Evolutionary conservation across 2,797 vertebrate genomes (phyloP).

Genomic region (Etheostoma perlongum): DNA sequence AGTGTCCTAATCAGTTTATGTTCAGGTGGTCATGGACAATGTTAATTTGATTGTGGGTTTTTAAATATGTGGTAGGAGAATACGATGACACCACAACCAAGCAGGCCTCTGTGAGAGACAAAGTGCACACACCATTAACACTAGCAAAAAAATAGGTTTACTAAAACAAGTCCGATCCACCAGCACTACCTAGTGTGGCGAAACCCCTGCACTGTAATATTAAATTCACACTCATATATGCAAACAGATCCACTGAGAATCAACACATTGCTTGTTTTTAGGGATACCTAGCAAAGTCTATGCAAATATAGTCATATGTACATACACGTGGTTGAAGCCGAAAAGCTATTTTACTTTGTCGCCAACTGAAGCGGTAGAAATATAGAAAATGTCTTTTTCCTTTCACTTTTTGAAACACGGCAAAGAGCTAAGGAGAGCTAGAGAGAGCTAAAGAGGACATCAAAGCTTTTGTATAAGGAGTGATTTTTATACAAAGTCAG

Average conservation of each 20-base stretch:
- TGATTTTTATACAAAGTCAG: constrained; percentile 81
- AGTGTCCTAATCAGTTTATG: constrained; percentile 65
- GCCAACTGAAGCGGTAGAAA: constrained; percentile 83
- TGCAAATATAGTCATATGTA: constrained; percentile 88
- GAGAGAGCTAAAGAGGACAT: constrained; percentile 81
- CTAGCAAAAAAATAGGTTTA: constrained; percentile 82
- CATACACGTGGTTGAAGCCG: constrained; percentile 79
- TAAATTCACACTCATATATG: constrained; percentile 86
- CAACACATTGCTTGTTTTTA: constrained; percentile 87
- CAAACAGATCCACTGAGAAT: constrained; percentile 88
- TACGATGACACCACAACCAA: constrained; percentile 80
- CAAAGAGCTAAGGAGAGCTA: constrained; percentile 79
- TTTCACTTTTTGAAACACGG: constrained; percentile 78
- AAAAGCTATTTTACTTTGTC: constrained; percentile 81
- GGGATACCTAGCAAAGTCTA: constrained; percentile 89
- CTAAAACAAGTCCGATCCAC: constrained; percentile 74
- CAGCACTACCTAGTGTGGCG: constrained; percentile 60
- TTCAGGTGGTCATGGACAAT: constrained; percentile 53
- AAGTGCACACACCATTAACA: constrained; percentile 82
- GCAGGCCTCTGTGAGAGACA: constrained; percentile 80
- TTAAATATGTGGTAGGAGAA: constrained; percentile 69
- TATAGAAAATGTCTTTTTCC: constrained; percentile 82
- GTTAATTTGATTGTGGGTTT: constrained; percentile 61
- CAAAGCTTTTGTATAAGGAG: constrained; percentile 82
- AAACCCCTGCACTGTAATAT: constrained; percentile 74